Evolutionary conservation across 2,113 vertebrate species (phyloP).

Genomic region (Odontophorus gujanensis): DNA sequence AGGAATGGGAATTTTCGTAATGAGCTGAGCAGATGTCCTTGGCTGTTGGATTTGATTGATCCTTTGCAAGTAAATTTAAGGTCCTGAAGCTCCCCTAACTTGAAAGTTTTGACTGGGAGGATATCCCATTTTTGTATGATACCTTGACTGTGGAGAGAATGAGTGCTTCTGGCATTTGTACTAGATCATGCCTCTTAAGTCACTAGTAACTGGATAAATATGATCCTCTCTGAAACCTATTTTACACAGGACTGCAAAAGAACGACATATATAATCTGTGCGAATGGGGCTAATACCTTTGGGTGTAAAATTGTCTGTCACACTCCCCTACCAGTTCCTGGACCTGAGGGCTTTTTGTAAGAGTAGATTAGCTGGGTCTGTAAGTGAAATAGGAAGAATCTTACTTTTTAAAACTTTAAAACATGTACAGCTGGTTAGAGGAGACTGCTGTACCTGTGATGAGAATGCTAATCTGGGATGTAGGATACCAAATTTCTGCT

Average conservation of each 20-base stretch:
- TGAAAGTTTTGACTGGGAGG: neutral
- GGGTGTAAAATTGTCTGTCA: neutral
- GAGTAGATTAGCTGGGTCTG: neutral
- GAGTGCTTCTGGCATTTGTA: neutral
- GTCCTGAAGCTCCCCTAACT: neutral
- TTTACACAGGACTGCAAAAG: neutral
- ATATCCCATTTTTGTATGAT: neutral
- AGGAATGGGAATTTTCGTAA: neutral
- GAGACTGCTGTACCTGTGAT: neutral
- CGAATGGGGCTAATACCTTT: neutral
- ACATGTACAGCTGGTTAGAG: neutral
- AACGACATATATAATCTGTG: neutral
- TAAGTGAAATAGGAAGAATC: neutral
- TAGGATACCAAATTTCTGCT: neutral
- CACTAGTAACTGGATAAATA: neutral
- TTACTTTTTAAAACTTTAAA: neutral
- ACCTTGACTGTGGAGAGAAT: neutral
- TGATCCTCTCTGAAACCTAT: neutral
- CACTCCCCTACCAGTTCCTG: slow-evolving; percentile 19
- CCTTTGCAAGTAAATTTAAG: neutral
- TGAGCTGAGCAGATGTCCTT: neutral
- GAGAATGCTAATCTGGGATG: neutral
- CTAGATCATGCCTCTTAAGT: neutral
- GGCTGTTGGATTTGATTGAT: neutral
- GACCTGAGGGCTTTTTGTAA: slow-evolving; percentile 10